Base-by-base conservation (phyloP, 1,140 invertebrate species). In the Zaprionus kolodkinae region DNA sequence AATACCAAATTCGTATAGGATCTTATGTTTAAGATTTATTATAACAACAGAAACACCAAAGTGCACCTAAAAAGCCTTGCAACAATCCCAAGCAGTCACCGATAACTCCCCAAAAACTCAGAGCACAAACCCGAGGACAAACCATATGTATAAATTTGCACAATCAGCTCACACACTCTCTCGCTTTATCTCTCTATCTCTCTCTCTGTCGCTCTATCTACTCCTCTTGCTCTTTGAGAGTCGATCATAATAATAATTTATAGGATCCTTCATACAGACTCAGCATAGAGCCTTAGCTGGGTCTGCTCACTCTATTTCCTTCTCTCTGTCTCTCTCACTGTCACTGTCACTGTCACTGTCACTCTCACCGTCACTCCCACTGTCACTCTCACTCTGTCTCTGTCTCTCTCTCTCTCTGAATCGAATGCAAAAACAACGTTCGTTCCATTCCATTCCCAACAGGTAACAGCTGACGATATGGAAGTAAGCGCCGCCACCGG, bases 381-480 rank as follows among this genome's bases (percentile, higher is more conserved):
- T 56, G 25, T 64, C 38, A 64, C 36, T 59, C 33, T 69, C 45
- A 43, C 54, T 78, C 30, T 68, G 10, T 48, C n/a, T 48, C 40
- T 79, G 40, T 83, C 61, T 70, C 68, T 21, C 21, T 69, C 21
- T 69, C 45, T 68, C 65, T 88, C 76, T 73, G 66, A 79, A 79
- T 80, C 84, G 66, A 77, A 55, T 82, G 70, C 81, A 72, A 71
- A 38, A 77, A 84, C 45, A 87, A 79, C 64, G 80, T 68, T 82
- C 78, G 85, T 80, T 87, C 70, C 78, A 76, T 81, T 85, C 76
- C 80, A 77, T 74, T 81, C 66, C 81, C 73, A 86, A 78, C 80
- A 92, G 91, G 91, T 92, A 76, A 92, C 92, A 66, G 91, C 92
- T 77, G 91, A 89, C 68, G 92, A 92, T 81, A 78, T 92, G 90